Evolutionary conservation across 1,140 invertebrate species (phyloP).

Genomic region (Drosophila sucinea): DNA sequence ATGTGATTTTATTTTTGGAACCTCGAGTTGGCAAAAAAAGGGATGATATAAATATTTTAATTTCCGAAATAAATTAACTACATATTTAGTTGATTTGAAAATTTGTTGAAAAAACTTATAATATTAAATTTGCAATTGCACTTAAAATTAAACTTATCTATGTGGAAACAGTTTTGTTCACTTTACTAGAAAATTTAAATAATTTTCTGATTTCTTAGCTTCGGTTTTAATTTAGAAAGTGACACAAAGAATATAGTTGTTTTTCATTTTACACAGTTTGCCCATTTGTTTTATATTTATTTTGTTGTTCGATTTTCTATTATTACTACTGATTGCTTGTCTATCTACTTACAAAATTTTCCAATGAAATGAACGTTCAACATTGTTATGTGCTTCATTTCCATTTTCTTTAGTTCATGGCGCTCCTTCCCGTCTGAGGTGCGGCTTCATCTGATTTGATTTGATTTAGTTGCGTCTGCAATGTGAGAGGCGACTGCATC

Average conservation of each 20-base stretch:
- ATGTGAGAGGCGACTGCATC: constrained; percentile 5
- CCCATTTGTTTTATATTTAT: not conserved
- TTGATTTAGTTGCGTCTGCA: constrained; percentile 15
- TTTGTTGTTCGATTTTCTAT: not conserved
- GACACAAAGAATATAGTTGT: not conserved
- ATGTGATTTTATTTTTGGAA: too few relatives aligned
- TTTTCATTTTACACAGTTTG: not conserved
- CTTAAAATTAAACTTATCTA: too few relatives aligned
- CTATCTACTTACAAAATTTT: constrained; percentile 3
- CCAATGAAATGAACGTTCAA: not conserved
- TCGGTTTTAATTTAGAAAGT: too few relatives aligned
- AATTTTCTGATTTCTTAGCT: too few relatives aligned
- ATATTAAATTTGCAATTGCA: too few relatives aligned
- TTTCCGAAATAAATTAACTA: too few relatives aligned
- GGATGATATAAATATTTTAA: too few relatives aligned
- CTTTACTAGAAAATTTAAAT: too few relatives aligned
- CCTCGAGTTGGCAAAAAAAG: too few relatives aligned
- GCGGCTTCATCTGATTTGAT: constrained; percentile 4
- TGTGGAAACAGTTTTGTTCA: too few relatives aligned
- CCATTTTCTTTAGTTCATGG: not conserved
- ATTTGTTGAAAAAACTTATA: too few relatives aligned
- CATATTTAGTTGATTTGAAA: too few relatives aligned
- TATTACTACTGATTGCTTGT: not conserved
- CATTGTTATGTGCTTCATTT: not conserved
- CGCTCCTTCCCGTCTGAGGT: not conserved